Percentiles rank a stretch among this genome's conserved stretches.
phyloP scores from a whole-genome alignment of 2,888 invertebrate genomes.

The Heliconius cydno region DNA sequence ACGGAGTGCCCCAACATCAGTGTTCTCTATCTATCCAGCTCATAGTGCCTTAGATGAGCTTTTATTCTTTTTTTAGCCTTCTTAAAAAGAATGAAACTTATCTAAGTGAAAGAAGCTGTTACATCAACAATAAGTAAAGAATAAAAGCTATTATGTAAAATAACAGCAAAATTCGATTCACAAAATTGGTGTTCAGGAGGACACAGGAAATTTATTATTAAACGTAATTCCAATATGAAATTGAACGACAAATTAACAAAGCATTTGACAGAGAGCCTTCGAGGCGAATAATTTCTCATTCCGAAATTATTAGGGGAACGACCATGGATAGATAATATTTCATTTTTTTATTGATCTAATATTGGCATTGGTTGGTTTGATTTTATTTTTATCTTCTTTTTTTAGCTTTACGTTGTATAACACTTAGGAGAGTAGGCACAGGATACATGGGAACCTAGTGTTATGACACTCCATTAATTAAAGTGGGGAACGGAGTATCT shows the following conservation, averaged over 20 bases:
- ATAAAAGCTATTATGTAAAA: background rate
- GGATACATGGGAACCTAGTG: too few species aligned
- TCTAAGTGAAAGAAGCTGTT: background rate
- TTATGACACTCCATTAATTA: too few species aligned
- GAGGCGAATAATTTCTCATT: conserved; percentile 39
- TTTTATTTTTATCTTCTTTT: background rate
- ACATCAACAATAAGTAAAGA: background rate
- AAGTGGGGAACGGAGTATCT: too few species aligned
- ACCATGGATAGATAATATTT: conserved; percentile 3
- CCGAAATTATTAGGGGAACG: conserved; percentile 36
- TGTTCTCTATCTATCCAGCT: too few species aligned
- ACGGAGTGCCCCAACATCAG: too few species aligned
- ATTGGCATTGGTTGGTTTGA: too few species aligned
- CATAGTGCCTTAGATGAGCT: too few species aligned
- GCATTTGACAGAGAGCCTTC: conserved; percentile 39
- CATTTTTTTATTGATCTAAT: too few species aligned
- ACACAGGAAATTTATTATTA: conserved; percentile 30
- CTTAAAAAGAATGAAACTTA: too few species aligned
- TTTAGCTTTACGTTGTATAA: background rate
- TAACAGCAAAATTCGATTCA: conserved; percentile 15
- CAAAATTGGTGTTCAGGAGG: conserved; percentile 17
- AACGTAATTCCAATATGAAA: conserved; percentile 24
- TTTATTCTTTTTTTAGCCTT: too few species aligned
- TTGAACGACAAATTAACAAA: conserved; percentile 28
- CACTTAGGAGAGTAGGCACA: too few species aligned